Base-by-base conservation (phyloP, 2,888 invertebrate genomes). In the Malachius bipustulatus region DNA sequence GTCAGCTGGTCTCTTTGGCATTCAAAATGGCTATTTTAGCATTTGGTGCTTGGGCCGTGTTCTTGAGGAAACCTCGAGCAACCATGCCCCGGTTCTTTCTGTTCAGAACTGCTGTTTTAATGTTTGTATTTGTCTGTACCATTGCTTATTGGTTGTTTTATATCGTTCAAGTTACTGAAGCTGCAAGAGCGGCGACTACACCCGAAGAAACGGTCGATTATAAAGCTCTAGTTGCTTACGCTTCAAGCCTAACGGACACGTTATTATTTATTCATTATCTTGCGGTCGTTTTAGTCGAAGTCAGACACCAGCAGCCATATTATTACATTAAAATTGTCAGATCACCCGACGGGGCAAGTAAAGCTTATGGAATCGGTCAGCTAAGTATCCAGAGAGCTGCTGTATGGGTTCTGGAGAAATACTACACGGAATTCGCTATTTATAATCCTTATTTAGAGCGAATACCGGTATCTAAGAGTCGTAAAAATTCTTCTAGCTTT, bases 101-200 rank as follows among this genome's bases (percentile, higher is more conserved):
- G 31, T 90, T 90, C 56, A 73, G 93, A 49, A 84, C 91, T 0
- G 77, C 88, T 47, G 82, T 91, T n/a, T 66, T 94, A 39, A 75
- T 88, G 3, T 73, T 96, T 35, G 77, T 93, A 24, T 77, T 91
- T 26, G 78, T 98, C 9, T 84, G 94, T 60, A 84, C 87, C 42
- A 91, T 96, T 64, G 84, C 94, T 3, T 97, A 91, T 65, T 98
- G 98, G 97, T 69, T 98, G 11, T 98, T 98, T 65, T 98, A 96
- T 60, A 80, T 89, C 51, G 93, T 96, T 33, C 88, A 96, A 63
- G 75, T 81, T 35, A 82, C 82, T 1, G 83, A 83, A 60, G 79
- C 81, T 11, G 79, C 82, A 0, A 77, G 81, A 60, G 82, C 84
- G 35, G 74, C 82, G 4, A 78, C 80, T 0, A 78, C 82, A 35